Conservation (phyloP, 2,888 invertebrate genomes). For the Shargacucullia verbasci region DNA sequence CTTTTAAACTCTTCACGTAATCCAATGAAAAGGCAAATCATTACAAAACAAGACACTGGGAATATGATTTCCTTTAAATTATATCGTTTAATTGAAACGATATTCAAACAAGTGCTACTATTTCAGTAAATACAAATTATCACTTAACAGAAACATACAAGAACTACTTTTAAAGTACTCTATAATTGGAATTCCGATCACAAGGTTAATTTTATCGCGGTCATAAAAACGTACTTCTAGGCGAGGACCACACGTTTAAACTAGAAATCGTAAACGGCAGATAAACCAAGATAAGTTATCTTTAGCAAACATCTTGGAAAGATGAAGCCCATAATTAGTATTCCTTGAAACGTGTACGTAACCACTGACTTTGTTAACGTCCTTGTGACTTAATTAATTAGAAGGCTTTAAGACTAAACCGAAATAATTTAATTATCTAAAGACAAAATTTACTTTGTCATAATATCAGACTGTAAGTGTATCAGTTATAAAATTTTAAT, state of each 20-base stretch:
- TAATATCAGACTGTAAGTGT: conserved; percentile 20
- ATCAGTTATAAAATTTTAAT: conserved; percentile 42
- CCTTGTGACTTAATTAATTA: conserved; percentile 44
- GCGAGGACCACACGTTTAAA: conserved; percentile 44
- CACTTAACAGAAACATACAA: conserved; percentile 10
- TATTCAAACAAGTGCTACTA: neutral
- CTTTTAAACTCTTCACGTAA: too few species aligned
- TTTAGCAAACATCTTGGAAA: conserved; percentile 41
- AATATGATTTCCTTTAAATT: too few species aligned
- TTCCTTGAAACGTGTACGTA: conserved; percentile 35
- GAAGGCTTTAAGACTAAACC: conserved; percentile 28
- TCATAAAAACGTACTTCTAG: conserved; percentile 47
- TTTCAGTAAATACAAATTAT: conserved; percentile 9
- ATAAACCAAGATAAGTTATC: conserved; percentile 55
- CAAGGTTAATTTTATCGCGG: conserved; percentile 41
- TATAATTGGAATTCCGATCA: conserved; percentile 51
- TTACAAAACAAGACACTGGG: too few species aligned
- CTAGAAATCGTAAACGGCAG: conserved; percentile 53
- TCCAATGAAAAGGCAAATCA: too few species aligned
- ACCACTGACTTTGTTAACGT: conserved; percentile 40
- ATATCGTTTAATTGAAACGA: neutral
- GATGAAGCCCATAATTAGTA: conserved; percentile 41
- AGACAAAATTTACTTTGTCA: conserved; percentile 37
- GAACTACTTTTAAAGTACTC: conserved; percentile 19
- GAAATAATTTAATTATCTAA: conserved; percentile 29